These are phyloP conservation scores for Semaprochilodus insignis DNA, from an alignment of 2,797 vertebrate species.

Conservation along the genomic window DNA sequence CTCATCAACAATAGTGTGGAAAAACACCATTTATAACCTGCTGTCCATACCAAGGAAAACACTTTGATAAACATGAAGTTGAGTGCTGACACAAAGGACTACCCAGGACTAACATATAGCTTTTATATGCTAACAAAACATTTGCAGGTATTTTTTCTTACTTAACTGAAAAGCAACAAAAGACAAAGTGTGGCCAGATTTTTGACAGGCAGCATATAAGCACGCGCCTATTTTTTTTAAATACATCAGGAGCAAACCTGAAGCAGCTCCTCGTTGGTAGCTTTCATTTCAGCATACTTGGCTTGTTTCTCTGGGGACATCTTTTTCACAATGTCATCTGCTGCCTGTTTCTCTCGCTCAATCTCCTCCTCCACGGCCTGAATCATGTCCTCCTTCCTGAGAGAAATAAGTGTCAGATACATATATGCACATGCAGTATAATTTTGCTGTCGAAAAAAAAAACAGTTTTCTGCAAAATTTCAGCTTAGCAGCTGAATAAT, in stretches of 20 bases:
- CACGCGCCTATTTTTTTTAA: neutral
- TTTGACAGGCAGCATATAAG: neutral
- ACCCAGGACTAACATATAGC: no score
- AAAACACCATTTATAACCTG: no score
- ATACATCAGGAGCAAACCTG: conserved; percentile 77
- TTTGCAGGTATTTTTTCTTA: no score
- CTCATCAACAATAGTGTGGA: no score
- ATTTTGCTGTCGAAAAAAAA: no score
- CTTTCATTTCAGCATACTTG: conserved; percentile 88
- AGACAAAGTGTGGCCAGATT: neutral
- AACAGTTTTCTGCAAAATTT: no score
- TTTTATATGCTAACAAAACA: no score
- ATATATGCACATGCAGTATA: neutral
- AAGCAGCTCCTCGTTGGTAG: conserved; percentile 87
- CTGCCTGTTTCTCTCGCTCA: conserved; percentile 83
- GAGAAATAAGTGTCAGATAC: neutral
- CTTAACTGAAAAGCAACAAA: neutral
- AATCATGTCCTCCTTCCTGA: conserved; percentile 90
- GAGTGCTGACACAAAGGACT: no score
- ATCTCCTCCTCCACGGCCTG: conserved; percentile 86
- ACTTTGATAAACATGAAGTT: no score
- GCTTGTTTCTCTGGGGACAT: conserved; percentile 87
- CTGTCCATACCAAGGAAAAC: no score
- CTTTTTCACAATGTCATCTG: conserved; percentile 89
- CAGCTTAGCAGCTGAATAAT: no score